phyloP scores from a whole-genome alignment of 2,888 invertebrate genomes.

The Euphydryas editha region DNA sequence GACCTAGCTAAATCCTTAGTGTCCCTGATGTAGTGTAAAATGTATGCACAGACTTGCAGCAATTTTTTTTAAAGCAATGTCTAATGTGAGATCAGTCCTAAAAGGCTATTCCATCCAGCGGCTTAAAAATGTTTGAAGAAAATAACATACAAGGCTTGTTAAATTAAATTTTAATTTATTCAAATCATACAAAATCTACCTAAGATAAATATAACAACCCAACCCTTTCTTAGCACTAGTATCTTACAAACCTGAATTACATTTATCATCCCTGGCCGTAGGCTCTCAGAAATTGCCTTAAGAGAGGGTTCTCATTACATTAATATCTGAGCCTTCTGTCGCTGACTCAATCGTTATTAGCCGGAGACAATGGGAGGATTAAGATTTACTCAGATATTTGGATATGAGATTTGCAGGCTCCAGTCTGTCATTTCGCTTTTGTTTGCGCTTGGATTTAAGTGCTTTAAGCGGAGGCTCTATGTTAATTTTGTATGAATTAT shows the following conservation, averaged over 20 bases:
- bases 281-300: constrained; percentile 57
- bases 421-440: constrained; percentile 50
- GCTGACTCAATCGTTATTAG: constrained; percentile 64
- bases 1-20: no score
- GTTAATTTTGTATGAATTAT: background rate
- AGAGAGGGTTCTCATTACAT: constrained; percentile 57
- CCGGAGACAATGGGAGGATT: constrained; percentile 62
- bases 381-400: constrained; percentile 77
- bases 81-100: no score
- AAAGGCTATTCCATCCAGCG: no score
- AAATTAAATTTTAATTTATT: background rate
- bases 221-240: constrained; percentile 26
- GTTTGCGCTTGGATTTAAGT: constrained; percentile 35
- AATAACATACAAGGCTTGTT: background rate
- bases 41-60: no score
- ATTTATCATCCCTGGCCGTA: constrained; percentile 53
- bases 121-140: background rate
- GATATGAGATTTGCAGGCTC: constrained; percentile 65
- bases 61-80: no score
- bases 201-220: constrained; percentile 9
- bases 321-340: constrained; percentile 69
- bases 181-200: background rate
- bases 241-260: constrained; percentile 42
- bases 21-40: no score
- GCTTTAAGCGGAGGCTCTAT: constrained; percentile 8